These are phyloP conservation scores for Pecten maximus DNA, from an alignment of 2,888 invertebrate species.

Conservation along the genomic window DNA sequence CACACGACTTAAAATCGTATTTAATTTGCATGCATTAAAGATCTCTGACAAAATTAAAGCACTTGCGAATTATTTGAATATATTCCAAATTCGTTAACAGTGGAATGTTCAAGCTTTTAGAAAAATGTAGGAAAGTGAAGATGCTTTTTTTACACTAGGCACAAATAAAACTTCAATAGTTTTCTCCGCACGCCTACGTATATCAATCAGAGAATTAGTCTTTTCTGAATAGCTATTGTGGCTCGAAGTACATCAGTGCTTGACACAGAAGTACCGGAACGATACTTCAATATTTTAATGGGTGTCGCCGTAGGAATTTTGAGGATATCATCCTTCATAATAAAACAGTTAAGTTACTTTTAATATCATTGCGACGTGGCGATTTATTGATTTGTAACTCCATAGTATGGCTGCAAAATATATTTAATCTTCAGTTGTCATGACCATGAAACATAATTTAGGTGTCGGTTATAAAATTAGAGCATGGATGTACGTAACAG, in stretches of 20 bases:
- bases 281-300: neutral
- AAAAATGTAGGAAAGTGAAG: neutral
- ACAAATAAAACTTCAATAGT: neutral
- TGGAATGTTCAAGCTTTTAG: too few species aligned
- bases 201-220: neutral
- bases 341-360: neutral
- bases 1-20: too few species aligned
- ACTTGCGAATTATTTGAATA: too few species aligned
- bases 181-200: neutral
- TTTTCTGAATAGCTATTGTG: neutral
- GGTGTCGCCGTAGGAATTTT: neutral
- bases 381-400: neutral
- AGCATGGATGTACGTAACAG: too few species aligned
- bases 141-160: neutral
- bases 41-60: too few species aligned
- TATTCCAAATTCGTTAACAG: too few species aligned
- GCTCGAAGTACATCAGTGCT: neutral
- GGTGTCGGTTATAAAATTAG: too few species aligned
- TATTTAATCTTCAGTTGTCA: too few species aligned
- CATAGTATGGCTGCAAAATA: too few species aligned
- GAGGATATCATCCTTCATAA: neutral
- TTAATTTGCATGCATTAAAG: too few species aligned
- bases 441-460: too few species aligned
- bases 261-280: slow-evolving; percentile 1
- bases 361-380: neutral